Evolutionary conservation across 2,888 invertebrate species (phyloP), one percentile per base, ranked within the genome.

Genomic region (Syrphus vitripennis): DNA sequence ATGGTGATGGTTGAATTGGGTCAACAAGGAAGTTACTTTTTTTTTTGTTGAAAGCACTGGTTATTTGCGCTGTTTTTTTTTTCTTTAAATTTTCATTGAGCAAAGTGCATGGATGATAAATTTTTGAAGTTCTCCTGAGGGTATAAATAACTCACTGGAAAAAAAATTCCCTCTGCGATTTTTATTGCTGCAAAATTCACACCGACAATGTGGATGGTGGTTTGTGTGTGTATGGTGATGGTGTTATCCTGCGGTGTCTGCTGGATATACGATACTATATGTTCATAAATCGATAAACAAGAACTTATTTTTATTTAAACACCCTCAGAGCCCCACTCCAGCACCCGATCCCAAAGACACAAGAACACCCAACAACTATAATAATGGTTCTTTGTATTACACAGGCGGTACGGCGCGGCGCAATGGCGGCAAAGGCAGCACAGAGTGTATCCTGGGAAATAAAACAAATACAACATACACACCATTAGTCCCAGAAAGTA

Each of bases 201-300:
- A 48, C 77, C 24, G 42, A 34, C 57, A 45, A 26, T 42, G 50
- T 24, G 19, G 45, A 40, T 63, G 61, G 63, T 57, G 26, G 26
- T 42, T 4, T 42, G n/a, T 19, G 12, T 37, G 14, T 61, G 14
- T 40, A 40, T 40, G 4, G n/a, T n/a, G 34, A 50, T 81, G 31
- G 55, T 76, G 19, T 14, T 83, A 71, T 50, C 50, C 70, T 75
- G 65, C 50, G 74, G 63, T 69, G 31, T 63, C 42, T 79, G 26
- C n/a, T 21, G 50, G 34, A 67, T 67, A 50, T 24, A 67, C 34
- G 26, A 48, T 48, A 67, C 57, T 48, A 29, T 48, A 63, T 55
- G 69, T 57, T 78, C 65, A 76, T 71, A 45, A 76, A 84, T 84
- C 83, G 83, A 84, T 84, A 80, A 84, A 84, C 83, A 83, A 67